Conservation (phyloP, 1,140 invertebrate genomes). For the Saccostrea cuccullata region DNA sequence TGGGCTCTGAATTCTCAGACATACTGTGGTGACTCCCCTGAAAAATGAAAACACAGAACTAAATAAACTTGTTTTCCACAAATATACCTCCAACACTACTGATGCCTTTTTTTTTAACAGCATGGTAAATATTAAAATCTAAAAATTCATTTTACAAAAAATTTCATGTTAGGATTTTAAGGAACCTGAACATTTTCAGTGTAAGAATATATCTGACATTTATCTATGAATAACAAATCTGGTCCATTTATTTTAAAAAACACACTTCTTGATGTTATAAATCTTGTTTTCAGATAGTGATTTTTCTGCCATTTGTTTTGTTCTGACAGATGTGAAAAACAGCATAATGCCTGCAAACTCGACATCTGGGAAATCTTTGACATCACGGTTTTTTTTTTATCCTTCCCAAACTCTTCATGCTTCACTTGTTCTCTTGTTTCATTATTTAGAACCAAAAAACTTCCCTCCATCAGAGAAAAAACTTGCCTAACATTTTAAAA, state of each 20-base stretch:
- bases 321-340: background rate
- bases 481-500: background rate
- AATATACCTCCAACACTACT: background rate
- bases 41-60: background rate
- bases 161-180: background rate
- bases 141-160: background rate
- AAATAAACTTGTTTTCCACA: background rate
- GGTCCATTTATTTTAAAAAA: background rate
- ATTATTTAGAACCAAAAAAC: background rate
- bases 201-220: background rate
- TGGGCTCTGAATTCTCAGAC: constrained; percentile 41
- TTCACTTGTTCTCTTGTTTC: background rate
- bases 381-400: background rate
- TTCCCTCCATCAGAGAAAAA: background rate
- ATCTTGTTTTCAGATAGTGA: background rate
- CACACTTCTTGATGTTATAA: background rate
- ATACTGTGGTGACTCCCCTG: constrained; percentile 43
- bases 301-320: background rate
- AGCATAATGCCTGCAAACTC: background rate
- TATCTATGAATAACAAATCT: background rate
- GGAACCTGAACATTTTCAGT: background rate
- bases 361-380: background rate
- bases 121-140: background rate
- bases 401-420: background rate
- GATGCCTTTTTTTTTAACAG: background rate